Evolutionary conservation across 2,888 invertebrate genomes (phyloP).

Genomic region (Apamea anceps): DNA sequence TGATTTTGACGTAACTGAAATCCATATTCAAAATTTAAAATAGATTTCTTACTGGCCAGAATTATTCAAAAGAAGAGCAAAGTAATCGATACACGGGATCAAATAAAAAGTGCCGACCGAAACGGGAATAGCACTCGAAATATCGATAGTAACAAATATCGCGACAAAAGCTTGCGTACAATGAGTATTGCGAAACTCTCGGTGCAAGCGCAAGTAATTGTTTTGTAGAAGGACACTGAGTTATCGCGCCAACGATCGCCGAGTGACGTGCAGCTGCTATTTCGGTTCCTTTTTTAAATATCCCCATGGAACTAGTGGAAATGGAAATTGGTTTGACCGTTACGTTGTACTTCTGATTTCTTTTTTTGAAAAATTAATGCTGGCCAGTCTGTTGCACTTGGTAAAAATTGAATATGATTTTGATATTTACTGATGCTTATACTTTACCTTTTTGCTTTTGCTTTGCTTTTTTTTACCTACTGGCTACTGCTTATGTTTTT

Average conservation of each 20-base stretch:
- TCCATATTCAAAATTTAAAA: background rate
- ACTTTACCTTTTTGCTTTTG: too few species aligned
- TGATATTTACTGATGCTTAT: background rate
- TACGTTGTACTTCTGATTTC: conserved; percentile 28
- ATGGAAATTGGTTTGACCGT: conserved; percentile 67
- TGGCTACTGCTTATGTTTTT: background rate
- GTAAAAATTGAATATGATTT: background rate
- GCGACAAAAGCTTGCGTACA: conserved; percentile 78
- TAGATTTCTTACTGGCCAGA: background rate
- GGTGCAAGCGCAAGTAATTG: conserved; percentile 84
- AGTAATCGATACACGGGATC: conserved; percentile 61
- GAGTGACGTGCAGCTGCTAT: conserved; percentile 85
- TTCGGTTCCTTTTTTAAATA: conserved; percentile 80
- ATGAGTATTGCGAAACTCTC: conserved; percentile 84
- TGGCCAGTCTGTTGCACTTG: background rate
- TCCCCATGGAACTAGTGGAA: conserved; percentile 72
- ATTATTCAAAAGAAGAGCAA: conserved; percentile 35
- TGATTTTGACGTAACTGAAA: background rate
- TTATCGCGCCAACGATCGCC: conserved; percentile 83
- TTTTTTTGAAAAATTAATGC: background rate
- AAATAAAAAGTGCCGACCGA: conserved; percentile 48
- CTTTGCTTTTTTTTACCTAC: background rate
- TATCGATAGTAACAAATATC: conserved; percentile 75
- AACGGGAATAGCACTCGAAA: conserved; percentile 64
- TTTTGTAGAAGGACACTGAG: conserved; percentile 86